A percentile compares a stretch with the other conserved stretches of the same genome.
Conservation (phyloP, 2,888 invertebrate species). For the Hecatera dysodea region DNA sequence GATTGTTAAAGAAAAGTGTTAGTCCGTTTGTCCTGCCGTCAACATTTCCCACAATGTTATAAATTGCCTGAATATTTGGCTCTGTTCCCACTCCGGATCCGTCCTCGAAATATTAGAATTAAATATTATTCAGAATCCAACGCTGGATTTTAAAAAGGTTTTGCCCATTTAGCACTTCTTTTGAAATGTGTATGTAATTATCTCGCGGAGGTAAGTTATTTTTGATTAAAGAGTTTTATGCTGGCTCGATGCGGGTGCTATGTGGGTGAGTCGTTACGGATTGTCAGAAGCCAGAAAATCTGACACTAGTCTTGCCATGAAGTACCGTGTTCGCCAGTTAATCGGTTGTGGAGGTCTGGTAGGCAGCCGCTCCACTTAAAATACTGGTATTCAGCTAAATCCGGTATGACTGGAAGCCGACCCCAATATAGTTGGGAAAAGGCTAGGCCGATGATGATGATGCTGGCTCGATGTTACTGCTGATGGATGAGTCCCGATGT, state of each 20-base stretch:
- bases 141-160: constrained; percentile 4
- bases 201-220: neutral
- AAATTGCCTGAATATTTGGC: constrained; percentile 10
- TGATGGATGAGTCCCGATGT: too few species aligned
- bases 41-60: constrained; percentile 3
- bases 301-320: too few species aligned
- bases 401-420: too few species aligned
- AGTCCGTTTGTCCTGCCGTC: neutral
- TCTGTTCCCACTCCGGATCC: neutral
- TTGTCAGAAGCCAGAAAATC: too few species aligned
- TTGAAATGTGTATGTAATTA: constrained; percentile 16
- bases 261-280: too few species aligned
- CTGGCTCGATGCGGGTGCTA: neutral
- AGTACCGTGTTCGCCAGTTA: too few species aligned
- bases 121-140: constrained; percentile 8
- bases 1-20: constrained; percentile 13
- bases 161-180: neutral
- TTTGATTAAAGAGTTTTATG: neutral
- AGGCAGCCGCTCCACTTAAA: too few species aligned
- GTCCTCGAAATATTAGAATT: constrained; percentile 10
- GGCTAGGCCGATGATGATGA: too few species aligned
- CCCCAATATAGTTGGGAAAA: too few species aligned
- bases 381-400: too few species aligned
- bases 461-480: too few species aligned
- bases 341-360: too few species aligned